phyloP scores from a whole-genome alignment of 92 coral and sea anemone species.

The Phenganax stokvisi region DNA sequence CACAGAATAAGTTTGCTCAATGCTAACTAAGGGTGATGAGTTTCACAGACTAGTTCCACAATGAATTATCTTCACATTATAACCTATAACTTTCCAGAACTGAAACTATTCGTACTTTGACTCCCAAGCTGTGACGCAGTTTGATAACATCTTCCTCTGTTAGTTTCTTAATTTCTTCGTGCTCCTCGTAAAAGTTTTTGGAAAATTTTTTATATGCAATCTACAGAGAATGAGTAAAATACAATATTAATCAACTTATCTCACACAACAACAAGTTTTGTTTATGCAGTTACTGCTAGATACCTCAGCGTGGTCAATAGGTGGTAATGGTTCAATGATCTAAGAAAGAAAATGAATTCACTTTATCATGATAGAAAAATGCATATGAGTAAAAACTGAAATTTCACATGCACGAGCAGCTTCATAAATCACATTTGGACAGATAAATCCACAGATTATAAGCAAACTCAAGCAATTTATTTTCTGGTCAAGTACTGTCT shows the following conservation, averaged over 20 bases:
- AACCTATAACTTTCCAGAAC: not conserved
- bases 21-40: not conserved
- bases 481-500: too few relatives aligned
- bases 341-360: constrained; percentile 20
- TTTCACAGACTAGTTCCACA: not conserved
- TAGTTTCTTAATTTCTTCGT: constrained; percentile 70
- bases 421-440: too few relatives aligned
- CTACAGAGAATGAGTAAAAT: constrained; percentile 43
- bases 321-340: constrained; percentile 94
- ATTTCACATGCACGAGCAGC: too few relatives aligned
- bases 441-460: too few relatives aligned
- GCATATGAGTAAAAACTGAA: too few relatives aligned
- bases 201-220: constrained; percentile 75
- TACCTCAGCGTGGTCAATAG: constrained; percentile 96
- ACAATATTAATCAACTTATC: not conserved
- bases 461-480: too few relatives aligned
- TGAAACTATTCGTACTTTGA: constrained; percentile 55
- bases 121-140: constrained; percentile 65
- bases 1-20: too few relatives aligned
- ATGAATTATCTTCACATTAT: not conserved
- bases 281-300: not conserved
- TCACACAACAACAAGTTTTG: not conserved
- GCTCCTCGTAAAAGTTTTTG: constrained; percentile 87
- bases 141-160: constrained; percentile 59
- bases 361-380: not conserved